Conservation (phyloP, 2,113 vertebrate genomes). For the Butorides virescens region DNA sequence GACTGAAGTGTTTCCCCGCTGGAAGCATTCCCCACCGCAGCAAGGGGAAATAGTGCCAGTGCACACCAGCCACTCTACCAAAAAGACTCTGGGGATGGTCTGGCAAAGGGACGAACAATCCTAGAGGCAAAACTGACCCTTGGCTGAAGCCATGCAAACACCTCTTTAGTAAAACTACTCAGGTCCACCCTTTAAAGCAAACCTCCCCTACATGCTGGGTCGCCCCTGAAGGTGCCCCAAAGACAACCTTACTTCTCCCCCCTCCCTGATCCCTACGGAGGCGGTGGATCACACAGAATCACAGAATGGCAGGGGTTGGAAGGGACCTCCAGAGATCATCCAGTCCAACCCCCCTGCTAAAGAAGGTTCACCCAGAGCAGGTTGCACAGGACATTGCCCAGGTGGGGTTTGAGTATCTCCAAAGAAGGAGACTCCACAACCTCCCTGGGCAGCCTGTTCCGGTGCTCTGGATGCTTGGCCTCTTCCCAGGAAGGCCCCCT, state of each 20-base stretch:
- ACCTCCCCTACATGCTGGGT: not conserved
- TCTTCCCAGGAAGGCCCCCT: not conserved
- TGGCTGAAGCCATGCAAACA: not conserved
- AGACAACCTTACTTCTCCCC: not conserved
- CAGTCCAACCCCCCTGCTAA: too few relatives aligned
- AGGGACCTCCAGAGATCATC: too few relatives aligned
- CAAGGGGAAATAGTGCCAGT: not conserved
- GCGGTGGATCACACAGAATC: too few relatives aligned
- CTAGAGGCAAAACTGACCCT: not conserved
- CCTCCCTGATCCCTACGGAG: accelerated
- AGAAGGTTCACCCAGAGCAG: too few relatives aligned
- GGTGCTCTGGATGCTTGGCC: not conserved
- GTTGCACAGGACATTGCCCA: too few relatives aligned
- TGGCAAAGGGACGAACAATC: not conserved
- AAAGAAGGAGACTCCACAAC: too few relatives aligned
- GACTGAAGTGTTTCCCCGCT: not conserved
- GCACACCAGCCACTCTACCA: not conserved
- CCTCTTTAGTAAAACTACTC: not conserved
- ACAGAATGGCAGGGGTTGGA: too few relatives aligned
- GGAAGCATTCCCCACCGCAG: not conserved
- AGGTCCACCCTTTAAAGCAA: not conserved
- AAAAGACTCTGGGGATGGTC: not conserved
- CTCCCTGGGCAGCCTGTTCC: too few relatives aligned
- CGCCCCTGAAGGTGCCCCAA: not conserved
- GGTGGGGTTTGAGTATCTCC: too few relatives aligned